phyloP scores from a whole-genome alignment of 2,797 vertebrate genomes.

The Phoebastria nigripes region DNA sequence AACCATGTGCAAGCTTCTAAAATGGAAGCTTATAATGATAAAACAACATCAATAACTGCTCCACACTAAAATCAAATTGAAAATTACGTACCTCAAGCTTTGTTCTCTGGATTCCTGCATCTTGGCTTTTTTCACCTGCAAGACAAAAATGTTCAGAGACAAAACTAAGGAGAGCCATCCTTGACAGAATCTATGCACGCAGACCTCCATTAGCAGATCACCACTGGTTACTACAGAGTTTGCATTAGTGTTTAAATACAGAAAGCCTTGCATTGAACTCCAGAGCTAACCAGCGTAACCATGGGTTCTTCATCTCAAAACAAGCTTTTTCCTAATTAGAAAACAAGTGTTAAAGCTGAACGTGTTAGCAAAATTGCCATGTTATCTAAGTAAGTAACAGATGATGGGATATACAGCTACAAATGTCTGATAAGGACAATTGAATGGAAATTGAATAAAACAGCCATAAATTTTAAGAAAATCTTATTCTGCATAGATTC shows the following conservation, averaged over 20 bases:
- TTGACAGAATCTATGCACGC: background rate
- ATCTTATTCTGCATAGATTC: background rate
- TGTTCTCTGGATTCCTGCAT: constrained; percentile 82
- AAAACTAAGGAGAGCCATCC: background rate
- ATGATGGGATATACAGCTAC: background rate
- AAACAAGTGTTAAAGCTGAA: background rate
- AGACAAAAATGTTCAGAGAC: constrained; percentile 36
- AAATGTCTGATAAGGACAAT: background rate
- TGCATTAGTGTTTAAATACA: background rate
- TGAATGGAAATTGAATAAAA: background rate
- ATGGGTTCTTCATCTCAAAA: background rate
- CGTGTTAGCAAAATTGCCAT: background rate
- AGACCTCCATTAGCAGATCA: background rate
- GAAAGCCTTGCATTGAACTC: background rate
- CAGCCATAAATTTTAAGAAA: background rate
- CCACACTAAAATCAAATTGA: background rate
- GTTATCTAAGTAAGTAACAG: background rate
- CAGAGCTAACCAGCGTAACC: background rate
- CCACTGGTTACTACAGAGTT: background rate
- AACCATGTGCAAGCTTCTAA: background rate
- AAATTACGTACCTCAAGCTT: constrained; percentile 77
- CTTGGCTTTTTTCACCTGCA: constrained; percentile 92
- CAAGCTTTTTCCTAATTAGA: background rate
- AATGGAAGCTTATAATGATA: background rate
- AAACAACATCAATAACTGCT: background rate